A percentile compares a stretch with the other conserved stretches of the same genome.
Conservation (phyloP, 2,113 vertebrate genomes). For the Pachyramphus minor region DNA sequence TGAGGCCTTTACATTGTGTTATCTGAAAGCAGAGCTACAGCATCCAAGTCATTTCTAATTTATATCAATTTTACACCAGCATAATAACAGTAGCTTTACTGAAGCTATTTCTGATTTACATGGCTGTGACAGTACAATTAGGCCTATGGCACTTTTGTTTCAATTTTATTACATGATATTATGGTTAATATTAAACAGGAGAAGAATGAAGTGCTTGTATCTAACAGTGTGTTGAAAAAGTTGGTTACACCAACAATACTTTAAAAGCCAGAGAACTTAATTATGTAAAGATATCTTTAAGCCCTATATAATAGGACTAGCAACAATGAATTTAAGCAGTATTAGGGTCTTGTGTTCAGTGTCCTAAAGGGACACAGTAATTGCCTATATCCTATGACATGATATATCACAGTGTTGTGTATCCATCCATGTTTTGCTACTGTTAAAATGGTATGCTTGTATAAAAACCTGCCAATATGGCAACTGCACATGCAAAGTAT, state of each 20-base stretch:
- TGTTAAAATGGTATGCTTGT: not conserved
- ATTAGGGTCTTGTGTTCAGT: not conserved
- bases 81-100: slow-evolving; percentile 38
- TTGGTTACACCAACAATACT: slow-evolving; percentile 15
- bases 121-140: slow-evolving; percentile 59
- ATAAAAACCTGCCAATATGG: not conserved
- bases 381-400: not conserved
- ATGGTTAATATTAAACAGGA: slow-evolving; percentile 50
- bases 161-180: slow-evolving; percentile 56
- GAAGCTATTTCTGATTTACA: slow-evolving; percentile 61
- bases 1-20: not conserved
- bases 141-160: slow-evolving; percentile 60
- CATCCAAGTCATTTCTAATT: slow-evolving; percentile 34
- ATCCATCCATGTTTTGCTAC: not conserved
- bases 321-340: not conserved
- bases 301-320: not conserved
- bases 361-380: not conserved
- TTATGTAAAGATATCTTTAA: slow-evolving; percentile 36
- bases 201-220: slow-evolving; percentile 13
- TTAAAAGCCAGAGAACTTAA: slow-evolving; percentile 39
- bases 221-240: not conserved
- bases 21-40: slow-evolving; percentile 12
- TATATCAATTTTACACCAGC: slow-evolving; percentile 50
- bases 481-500: not conserved
- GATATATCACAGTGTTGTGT: not conserved